Evolutionary conservation across 2,888 invertebrate species (phyloP).

Genomic region (Clusia tigrina): DNA sequence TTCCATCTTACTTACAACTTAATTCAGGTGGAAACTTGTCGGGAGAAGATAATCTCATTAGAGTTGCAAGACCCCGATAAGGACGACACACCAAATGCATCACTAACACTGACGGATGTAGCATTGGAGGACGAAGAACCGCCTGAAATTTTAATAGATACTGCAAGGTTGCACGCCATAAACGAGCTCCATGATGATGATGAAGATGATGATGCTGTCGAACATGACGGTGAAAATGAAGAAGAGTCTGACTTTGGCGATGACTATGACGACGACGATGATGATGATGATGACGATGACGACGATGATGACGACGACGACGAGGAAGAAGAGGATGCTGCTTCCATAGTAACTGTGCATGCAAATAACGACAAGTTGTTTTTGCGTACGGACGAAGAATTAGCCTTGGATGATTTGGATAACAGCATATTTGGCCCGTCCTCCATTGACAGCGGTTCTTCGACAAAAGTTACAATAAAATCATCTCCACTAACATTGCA

Average conservation of each 20-base stretch:
- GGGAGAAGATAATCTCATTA: constrained; percentile 89
- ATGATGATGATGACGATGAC: constrained; percentile 60
- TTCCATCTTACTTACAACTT: constrained; percentile 46
- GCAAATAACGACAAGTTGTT: constrained; percentile 62
- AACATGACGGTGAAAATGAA: constrained; percentile 54
- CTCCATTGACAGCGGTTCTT: constrained; percentile 51
- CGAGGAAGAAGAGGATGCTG: constrained; percentile 68
- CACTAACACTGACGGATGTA: constrained; percentile 12
- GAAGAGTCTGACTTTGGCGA: constrained; percentile 23
- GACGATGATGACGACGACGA: constrained; percentile 59
- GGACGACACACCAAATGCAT: constrained; percentile 43
- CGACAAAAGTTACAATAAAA: constrained; percentile 49
- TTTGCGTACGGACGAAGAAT: constrained; percentile 52
- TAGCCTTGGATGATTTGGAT: constrained; percentile 37
- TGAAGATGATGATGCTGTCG: constrained; percentile 47
- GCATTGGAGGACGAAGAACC: constrained; percentile 43
- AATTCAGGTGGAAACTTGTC: constrained; percentile 82
- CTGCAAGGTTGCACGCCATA: constrained; percentile 25
- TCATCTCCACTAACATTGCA: constrained; percentile 54
- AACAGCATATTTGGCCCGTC: constrained; percentile 47
- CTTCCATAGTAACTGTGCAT: constrained; percentile 66
- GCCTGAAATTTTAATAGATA: constrained; percentile 29
- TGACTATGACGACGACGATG: constrained; percentile 43
- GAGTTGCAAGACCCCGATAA: constrained; percentile 73
- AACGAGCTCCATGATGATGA: constrained; percentile 17